Conservation (phyloP, 1,140 invertebrate species). For the Drosophila serrata region DNA sequence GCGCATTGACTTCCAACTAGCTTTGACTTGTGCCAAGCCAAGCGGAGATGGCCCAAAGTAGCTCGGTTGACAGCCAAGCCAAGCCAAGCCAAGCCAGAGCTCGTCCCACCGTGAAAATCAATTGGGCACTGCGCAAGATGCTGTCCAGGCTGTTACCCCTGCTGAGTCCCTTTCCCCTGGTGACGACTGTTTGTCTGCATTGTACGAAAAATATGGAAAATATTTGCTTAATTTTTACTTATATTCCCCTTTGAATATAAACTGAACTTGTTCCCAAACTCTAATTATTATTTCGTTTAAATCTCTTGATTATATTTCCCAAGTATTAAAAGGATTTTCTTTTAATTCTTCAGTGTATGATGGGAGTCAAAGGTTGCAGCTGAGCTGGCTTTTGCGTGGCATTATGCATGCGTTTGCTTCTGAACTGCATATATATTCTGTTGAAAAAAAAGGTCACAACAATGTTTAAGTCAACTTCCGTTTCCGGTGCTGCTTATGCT, state of each 20-base stretch:
- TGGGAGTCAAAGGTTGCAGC: conserved; percentile 18
- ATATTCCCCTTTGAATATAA: background rate
- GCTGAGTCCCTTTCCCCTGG: conserved; percentile 18
- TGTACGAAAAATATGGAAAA: background rate
- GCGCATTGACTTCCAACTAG: conserved; percentile 55
- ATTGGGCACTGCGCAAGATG: conserved; percentile 54
- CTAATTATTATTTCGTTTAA: background rate
- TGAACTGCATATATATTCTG: conserved; percentile 21
- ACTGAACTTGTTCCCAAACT: too few species aligned
- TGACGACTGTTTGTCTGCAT: conserved; percentile 37
- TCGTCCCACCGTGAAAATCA: conserved; percentile 39
- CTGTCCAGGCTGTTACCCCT: conserved; percentile 17
- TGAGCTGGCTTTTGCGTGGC: conserved; percentile 21
- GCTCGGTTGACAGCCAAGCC: conserved; percentile 47
- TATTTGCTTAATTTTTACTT: background rate
- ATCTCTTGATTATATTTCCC: background rate
- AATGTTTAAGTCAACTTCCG: conserved; percentile 37
- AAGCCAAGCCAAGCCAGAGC: conserved; percentile 8
- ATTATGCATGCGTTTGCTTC: conserved; percentile 41
- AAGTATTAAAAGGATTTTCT: too few species aligned
- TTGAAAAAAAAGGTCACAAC: conserved; percentile 20
- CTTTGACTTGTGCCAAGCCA: conserved; percentile 57
- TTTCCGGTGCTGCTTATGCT: conserved; percentile 38
- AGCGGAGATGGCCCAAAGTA: conserved; percentile 50
- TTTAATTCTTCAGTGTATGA: conserved; percentile 7